A percentile compares a stretch with the other conserved stretches of the same genome.
Conservation (phyloP, 2,888 invertebrate genomes). For the Athetis lepigone region DNA sequence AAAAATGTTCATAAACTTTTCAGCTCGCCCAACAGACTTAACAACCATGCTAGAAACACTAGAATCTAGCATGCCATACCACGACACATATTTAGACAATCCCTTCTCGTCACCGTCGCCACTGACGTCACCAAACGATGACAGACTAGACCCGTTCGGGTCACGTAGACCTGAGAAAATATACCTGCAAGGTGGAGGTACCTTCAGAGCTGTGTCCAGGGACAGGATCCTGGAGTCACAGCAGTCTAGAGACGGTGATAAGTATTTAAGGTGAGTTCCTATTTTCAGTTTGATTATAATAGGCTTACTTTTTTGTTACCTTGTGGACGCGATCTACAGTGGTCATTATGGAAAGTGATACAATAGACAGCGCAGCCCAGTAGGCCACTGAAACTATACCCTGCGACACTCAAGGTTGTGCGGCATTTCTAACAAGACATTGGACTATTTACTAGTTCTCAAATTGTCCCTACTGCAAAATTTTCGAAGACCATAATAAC, state of each 20-base stretch:
- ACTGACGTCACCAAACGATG: constrained; percentile 87
- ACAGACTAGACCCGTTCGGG: constrained; percentile 80
- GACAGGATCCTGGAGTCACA: constrained; percentile 86
- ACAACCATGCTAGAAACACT: constrained; percentile 85
- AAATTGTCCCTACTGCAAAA: too few relatives aligned
- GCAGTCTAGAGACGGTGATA: constrained; percentile 83
- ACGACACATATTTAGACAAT: constrained; percentile 88
- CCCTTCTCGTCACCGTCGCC: constrained; percentile 89
- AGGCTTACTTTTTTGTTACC: too few relatives aligned
- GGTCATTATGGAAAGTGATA: too few relatives aligned
- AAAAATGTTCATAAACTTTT: constrained; percentile 50
- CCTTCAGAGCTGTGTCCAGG: constrained; percentile 85
- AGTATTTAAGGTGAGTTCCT: constrained; percentile 82
- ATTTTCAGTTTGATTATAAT: too few relatives aligned
- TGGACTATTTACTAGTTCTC: too few relatives aligned
- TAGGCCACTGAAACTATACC: too few relatives aligned
- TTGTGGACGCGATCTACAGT: too few relatives aligned
- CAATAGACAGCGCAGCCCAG: too few relatives aligned
- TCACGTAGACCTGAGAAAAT: constrained; percentile 84
- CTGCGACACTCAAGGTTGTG: too few relatives aligned
- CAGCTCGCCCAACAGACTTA: constrained; percentile 86
- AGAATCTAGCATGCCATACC: constrained; percentile 82
- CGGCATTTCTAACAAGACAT: too few relatives aligned
- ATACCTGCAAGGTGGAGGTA: constrained; percentile 88
- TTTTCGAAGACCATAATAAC: too few relatives aligned